These are phyloP conservation scores for Andrena cerasifolii DNA, from an alignment of 1,140 invertebrate genomes.

Conservation along the genomic window DNA sequence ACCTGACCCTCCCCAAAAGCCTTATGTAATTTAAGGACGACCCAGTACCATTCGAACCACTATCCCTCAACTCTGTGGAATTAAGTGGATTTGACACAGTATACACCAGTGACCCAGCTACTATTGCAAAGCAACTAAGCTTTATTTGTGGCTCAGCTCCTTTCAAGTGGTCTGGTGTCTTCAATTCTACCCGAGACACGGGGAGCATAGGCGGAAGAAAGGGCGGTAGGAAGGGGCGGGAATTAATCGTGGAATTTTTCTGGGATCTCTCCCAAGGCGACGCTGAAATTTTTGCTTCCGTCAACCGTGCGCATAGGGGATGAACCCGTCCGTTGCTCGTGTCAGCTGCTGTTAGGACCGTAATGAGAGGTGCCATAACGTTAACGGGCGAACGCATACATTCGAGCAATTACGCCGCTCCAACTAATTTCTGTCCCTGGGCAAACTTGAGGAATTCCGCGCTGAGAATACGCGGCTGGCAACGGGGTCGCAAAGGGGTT, in stretches of 20 bases:
- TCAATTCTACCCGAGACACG: no score
- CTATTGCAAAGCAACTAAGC: no score
- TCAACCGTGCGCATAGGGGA: slow-evolving; percentile 35
- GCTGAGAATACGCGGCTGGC: slow-evolving; percentile 29
- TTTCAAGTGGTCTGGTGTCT: no score
- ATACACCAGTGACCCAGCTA: no score
- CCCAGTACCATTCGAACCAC: no score
- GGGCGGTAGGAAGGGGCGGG: background rate
- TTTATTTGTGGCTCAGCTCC: no score
- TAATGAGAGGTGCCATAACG: slow-evolving; percentile 68
- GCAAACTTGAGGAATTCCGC: slow-evolving; percentile 66
- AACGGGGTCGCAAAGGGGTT: background rate
- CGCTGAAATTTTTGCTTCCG: slow-evolving; percentile 45
- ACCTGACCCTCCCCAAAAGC: no score
- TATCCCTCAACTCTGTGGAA: no score
- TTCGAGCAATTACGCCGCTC: slow-evolving; percentile 66
- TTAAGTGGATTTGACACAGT: no score
- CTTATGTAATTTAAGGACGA: no score
- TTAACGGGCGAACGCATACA: slow-evolving; percentile 66
- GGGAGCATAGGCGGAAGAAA: background rate
- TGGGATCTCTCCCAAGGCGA: slow-evolving; percentile 19
- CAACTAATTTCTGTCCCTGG: slow-evolving; percentile 67
- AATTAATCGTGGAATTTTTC: slow-evolving; percentile 44
- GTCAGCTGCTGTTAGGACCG: slow-evolving; percentile 63
- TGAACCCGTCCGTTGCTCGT: slow-evolving; percentile 40